A percentile compares a stretch with the other conserved stretches of the same genome.
These are phyloP conservation scores for Drosophila sp. DNA, from an alignment of 1,140 invertebrate species.

Conservation along the genomic window DNA sequence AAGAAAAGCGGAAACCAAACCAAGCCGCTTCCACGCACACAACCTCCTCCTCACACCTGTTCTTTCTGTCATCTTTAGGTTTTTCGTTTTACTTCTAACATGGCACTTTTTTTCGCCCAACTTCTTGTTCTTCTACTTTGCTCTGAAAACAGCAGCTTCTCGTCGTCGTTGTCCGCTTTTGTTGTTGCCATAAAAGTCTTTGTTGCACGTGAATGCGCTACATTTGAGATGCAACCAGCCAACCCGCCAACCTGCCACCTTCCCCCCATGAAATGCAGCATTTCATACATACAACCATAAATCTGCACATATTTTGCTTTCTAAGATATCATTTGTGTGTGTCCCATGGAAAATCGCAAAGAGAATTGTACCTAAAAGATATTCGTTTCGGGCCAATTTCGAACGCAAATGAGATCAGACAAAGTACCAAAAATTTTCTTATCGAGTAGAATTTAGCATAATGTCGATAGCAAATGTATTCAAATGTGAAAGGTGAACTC, in stretches of 20 bases:
- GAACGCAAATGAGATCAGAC: too few relatives aligned
- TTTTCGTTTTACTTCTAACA: background rate
- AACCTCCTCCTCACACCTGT: background rate
- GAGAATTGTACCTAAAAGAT: background rate
- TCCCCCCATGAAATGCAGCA: background rate
- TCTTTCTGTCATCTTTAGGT: background rate
- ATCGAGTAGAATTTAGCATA: too few relatives aligned
- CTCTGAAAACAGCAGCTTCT: constrained; percentile 43
- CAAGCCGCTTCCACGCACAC: constrained; percentile 10
- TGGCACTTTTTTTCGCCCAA: constrained; percentile 19
- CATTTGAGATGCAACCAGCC: constrained; percentile 54
- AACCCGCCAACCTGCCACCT: constrained; percentile 4
- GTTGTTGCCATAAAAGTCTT: constrained; percentile 59
- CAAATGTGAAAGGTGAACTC: too few relatives aligned
- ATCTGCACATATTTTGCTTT: constrained; percentile 45
- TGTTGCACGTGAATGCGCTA: constrained; percentile 69
- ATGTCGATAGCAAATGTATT: too few relatives aligned
- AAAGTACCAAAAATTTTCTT: too few relatives aligned
- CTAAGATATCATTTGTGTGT: constrained; percentile 10
- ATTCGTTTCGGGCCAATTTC: background rate
- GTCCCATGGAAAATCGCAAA: background rate
- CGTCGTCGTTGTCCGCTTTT: constrained; percentile 13
- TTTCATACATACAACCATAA: background rate
- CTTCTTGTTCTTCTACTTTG: constrained; percentile 41
- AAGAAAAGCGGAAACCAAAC: constrained; percentile 17